Conservation (phyloP, 2,888 invertebrate genomes). For the Xanthorhoe spadicearia region DNA sequence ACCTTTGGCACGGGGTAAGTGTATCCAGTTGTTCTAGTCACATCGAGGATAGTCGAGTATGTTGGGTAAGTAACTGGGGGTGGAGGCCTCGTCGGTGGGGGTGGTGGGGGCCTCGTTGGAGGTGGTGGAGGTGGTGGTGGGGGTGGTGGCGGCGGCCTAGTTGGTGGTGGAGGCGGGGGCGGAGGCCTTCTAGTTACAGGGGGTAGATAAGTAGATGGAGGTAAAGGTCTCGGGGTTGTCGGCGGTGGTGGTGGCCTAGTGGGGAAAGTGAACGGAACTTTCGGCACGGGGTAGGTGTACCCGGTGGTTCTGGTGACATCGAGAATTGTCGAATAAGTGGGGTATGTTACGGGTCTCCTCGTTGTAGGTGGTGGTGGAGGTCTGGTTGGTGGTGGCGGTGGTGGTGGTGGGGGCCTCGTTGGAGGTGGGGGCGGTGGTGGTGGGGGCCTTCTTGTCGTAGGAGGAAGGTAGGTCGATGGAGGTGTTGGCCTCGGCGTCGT, state of each 20-base stretch:
- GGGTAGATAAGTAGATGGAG: slow-evolving; percentile 40
- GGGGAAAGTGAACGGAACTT: slow-evolving; percentile 56
- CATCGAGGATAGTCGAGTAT: slow-evolving; percentile 37
- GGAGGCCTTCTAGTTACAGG: slow-evolving; percentile 36
- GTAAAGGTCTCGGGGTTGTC: slow-evolving; percentile 41
- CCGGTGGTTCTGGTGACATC: slow-evolving; percentile 56
- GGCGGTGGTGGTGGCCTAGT: slow-evolving; percentile 39
- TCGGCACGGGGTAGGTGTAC: slow-evolving; percentile 62
- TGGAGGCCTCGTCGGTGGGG: slow-evolving; percentile 42
- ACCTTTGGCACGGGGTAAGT: slow-evolving; percentile 54
- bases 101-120: slow-evolving; percentile 1
- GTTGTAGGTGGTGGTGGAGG: slow-evolving; percentile 20
- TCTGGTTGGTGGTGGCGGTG: slow-evolving; percentile 32
- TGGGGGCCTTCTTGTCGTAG: slow-evolving; percentile 38
- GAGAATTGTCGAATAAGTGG: slow-evolving; percentile 46
- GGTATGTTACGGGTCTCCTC: slow-evolving; percentile 27
- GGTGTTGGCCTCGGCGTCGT: slow-evolving; percentile 40
- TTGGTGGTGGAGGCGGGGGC: slow-evolving; percentile 43
- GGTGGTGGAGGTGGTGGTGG: slow-evolving; percentile 39
- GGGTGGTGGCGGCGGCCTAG: slow-evolving; percentile 41
- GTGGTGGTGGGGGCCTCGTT: slow-evolving; percentile 24
- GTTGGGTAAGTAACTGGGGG: slow-evolving; percentile 1
- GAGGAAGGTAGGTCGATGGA: slow-evolving; percentile 29
- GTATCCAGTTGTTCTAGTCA: slow-evolving; percentile 58
- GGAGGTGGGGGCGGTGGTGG: slow-evolving; percentile 30